A percentile compares a stretch with the other conserved stretches of the same genome.
phyloP scores from a whole-genome alignment of 1,140 invertebrate genomes.

The Platyscapa corneri region DNA sequence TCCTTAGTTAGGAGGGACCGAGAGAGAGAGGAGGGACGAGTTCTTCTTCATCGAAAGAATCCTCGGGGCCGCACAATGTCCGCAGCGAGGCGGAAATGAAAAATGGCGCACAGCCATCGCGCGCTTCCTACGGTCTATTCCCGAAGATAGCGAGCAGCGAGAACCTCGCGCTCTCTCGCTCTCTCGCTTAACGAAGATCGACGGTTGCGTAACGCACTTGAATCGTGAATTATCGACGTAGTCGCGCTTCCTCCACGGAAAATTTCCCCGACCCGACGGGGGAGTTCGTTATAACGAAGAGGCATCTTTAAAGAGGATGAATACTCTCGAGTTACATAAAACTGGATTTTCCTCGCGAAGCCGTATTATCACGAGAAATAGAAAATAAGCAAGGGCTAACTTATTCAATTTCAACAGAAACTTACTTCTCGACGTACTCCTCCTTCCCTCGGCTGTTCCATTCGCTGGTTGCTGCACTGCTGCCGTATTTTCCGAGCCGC shows the following conservation, averaged over 20 bases:
- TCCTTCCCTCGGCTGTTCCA: too few relatives aligned
- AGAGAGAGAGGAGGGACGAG: background rate
- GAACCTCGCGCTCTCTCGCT: too few relatives aligned
- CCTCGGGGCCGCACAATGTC: conserved; percentile 35
- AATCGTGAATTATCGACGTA: conserved; percentile 29
- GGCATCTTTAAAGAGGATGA: background rate
- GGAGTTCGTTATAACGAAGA: background rate
- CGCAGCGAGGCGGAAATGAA: conserved; percentile 43
- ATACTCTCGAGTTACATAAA: conserved; percentile 16
- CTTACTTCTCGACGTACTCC: too few relatives aligned
- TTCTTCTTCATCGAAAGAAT: conserved; percentile 39
- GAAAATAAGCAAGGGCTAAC: conserved; percentile 13
- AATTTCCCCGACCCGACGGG: background rate
- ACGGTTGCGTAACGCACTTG: conserved; percentile 38
- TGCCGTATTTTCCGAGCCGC: background rate
- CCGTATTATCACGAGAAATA: background rate
- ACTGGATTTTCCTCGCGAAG: background rate
- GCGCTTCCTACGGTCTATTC: background rate
- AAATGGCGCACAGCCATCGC: conserved; percentile 17
- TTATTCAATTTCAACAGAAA: conserved; percentile 19
- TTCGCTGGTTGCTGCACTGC: too few relatives aligned
- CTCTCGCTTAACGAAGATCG: conserved; percentile 37
- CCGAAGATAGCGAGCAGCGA: background rate
- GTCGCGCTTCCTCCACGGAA: background rate
- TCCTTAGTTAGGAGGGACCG: conserved; percentile 22